Conservation (phyloP, 2,797 vertebrate genomes). For the Brachyalestes nurse region DNA sequence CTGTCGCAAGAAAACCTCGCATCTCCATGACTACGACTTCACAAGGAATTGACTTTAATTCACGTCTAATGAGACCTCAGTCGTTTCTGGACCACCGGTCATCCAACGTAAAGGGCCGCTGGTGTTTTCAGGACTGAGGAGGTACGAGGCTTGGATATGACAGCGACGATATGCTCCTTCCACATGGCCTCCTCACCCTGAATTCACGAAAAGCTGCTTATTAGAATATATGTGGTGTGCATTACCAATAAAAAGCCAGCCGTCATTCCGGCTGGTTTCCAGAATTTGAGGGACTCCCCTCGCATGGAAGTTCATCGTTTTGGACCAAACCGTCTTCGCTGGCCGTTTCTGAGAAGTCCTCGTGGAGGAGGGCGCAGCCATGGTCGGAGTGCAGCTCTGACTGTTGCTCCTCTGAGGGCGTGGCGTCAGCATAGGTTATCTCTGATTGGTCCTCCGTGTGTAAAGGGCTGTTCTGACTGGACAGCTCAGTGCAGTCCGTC, state of each 20-base stretch:
- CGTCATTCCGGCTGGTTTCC: conserved; percentile 81
- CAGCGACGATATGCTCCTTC: conserved; percentile 13
- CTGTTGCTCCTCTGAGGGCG: conserved; percentile 75
- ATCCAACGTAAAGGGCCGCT: neutral
- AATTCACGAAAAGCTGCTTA: conserved; percentile 41
- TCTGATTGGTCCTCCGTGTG: conserved; percentile 71
- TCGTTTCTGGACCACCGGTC: too few species aligned
- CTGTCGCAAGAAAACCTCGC: conserved; percentile 1
- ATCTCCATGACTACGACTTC: neutral
- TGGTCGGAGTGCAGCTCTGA: conserved; percentile 78
- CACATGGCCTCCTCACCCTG: conserved; percentile 31
- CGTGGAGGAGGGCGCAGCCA: conserved; percentile 66
- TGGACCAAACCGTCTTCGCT: conserved; percentile 55
- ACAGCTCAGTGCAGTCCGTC: conserved; percentile 61
- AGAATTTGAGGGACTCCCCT: conserved; percentile 70
- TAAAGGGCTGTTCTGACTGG: conserved; percentile 65
- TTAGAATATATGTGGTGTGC: conserved; percentile 51
- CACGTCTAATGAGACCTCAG: too few species aligned
- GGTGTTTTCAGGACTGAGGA: neutral
- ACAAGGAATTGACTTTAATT: neutral
- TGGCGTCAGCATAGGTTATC: conserved; percentile 57
- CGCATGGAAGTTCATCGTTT: conserved; percentile 65
- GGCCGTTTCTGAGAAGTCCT: conserved; percentile 57
- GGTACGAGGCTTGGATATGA: neutral
- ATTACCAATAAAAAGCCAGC: conserved; percentile 11